These are phyloP conservation scores for Uloborus plumipes DNA, from an alignment of 2,888 invertebrate species.

Conservation along the genomic window DNA sequence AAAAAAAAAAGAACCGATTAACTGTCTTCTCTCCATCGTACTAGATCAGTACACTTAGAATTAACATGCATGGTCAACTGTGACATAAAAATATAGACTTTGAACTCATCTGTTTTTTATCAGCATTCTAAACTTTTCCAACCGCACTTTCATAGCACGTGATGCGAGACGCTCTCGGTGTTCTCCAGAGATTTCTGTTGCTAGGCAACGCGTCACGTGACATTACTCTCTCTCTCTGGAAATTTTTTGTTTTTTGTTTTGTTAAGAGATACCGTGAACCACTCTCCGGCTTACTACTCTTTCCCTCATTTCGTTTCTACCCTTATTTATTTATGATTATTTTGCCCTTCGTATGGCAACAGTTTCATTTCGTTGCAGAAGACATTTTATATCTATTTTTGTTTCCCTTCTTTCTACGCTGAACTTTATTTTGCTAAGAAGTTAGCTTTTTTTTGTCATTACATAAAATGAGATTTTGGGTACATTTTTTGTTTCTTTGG, in stretches of 20 bases:
- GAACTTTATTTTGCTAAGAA: slow-evolving; percentile 23
- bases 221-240: not conserved
- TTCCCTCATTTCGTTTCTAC: not conserved
- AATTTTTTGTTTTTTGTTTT: not conserved
- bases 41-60: too few species aligned
- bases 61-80: too few species aligned
- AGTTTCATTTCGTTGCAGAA: slow-evolving; percentile 40
- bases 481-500: slow-evolving; percentile 13
- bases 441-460: slow-evolving; percentile 8
- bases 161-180: not conserved
- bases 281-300: too few species aligned
- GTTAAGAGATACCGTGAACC: too few species aligned
- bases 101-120: too few species aligned
- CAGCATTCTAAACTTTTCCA: too few species aligned
- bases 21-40: too few species aligned
- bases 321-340: slow-evolving; percentile 48
- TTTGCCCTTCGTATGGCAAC: slow-evolving; percentile 16
- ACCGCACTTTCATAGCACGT: too few species aligned
- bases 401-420: not conserved
- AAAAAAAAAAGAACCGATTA: too few species aligned
- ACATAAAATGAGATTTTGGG: slow-evolving; percentile 28
- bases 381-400: not conserved
- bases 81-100: too few species aligned
- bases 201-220: slow-evolving; percentile 38
- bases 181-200: slow-evolving; percentile 24